Evolutionary conservation across 2,797 vertebrate genomes (phyloP).

Genomic region (Otus scops): DNA sequence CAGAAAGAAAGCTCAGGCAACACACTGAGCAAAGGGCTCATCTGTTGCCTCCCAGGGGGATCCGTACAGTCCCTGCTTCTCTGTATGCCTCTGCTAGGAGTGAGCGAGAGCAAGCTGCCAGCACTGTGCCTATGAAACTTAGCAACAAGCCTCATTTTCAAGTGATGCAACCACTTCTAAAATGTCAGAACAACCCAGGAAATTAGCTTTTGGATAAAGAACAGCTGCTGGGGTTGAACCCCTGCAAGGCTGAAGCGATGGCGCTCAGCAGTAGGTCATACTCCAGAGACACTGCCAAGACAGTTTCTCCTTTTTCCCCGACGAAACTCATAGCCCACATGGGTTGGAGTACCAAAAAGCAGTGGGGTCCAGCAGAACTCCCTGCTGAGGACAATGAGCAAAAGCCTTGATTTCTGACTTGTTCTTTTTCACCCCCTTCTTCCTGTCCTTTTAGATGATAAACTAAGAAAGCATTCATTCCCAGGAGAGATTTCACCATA

Average conservation of each 20-base stretch:
- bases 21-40: background rate
- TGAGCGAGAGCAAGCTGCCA: background rate
- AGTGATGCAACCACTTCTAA: background rate
- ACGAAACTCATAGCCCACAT: background rate
- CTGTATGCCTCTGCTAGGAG: background rate
- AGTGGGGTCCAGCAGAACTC: background rate
- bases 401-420: background rate
- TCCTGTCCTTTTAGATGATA: background rate
- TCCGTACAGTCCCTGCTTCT: background rate
- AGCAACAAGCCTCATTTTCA: background rate
- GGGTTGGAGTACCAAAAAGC: background rate
- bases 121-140: background rate
- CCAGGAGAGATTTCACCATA: background rate
- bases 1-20: background rate
- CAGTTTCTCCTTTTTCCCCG: background rate
- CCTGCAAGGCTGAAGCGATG: background rate
- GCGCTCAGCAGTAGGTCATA: background rate
- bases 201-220: background rate
- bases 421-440: background rate
- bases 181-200: constrained; percentile 1
- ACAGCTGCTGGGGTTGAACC: background rate
- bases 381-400: background rate
- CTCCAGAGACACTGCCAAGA: background rate
- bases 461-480: background rate
- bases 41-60: background rate